Percentiles rank a stretch among this genome's conserved stretches.
Evolutionary conservation across 2,797 vertebrate genomes (phyloP).

Genomic region (Tinamus major): DNA sequence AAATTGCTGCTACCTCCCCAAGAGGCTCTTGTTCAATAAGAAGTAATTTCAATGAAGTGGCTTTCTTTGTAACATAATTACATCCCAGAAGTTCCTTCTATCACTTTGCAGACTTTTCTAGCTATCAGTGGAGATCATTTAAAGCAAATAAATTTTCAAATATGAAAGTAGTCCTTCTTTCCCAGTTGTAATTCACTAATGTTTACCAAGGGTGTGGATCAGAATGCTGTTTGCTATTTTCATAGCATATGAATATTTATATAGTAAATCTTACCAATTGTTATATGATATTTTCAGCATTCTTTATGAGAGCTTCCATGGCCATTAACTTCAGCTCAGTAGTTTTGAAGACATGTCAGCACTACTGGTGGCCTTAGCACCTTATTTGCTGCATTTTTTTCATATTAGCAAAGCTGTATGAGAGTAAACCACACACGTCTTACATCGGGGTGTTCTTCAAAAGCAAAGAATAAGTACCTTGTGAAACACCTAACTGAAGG

Average conservation of each 20-base stretch:
- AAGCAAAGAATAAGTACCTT: background rate
- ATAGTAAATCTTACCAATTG: background rate
- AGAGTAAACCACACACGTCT: background rate
- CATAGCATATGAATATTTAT: background rate
- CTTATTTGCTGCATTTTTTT: background rate
- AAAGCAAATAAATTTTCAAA: conserved; percentile 27
- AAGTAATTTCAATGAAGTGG: conserved; percentile 18
- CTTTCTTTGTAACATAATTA: conserved; percentile 8
- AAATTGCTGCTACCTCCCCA: conserved; percentile 19
- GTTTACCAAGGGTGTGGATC: background rate
- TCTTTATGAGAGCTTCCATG: background rate
- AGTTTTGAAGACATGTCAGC: background rate
- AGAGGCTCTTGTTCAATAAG: conserved; percentile 5
- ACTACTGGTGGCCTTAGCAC: background rate
- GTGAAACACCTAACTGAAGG: background rate
- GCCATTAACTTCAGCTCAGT: background rate
- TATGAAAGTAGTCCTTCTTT: background rate
- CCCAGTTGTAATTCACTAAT: background rate
- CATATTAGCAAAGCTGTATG: background rate
- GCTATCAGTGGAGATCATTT: conserved; percentile 4
- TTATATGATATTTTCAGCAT: background rate
- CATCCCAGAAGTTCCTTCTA: conserved; percentile 23
- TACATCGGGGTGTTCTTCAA: background rate
- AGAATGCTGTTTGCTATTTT: conserved; percentile 1
- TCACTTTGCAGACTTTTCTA: background rate